Percentiles rank a stretch among this genome's conserved stretches.
Conservation (phyloP, 1,140 invertebrate genomes). For the Bradysia coprophila region DNA sequence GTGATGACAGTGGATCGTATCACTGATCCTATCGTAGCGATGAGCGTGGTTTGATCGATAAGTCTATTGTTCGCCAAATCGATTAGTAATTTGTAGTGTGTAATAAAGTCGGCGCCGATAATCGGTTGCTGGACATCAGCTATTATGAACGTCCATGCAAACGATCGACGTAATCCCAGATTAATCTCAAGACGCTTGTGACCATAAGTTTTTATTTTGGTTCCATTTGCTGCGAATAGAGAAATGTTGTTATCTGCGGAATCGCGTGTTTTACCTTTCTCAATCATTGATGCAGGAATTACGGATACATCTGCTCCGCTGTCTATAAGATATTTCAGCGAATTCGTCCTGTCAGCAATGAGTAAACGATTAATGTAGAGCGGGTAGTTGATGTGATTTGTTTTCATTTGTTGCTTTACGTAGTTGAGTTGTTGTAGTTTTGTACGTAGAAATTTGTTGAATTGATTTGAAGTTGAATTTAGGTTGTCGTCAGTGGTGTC, state of each 20-base stretch:
- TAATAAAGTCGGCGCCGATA: constrained; percentile 22
- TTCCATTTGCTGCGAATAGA: constrained; percentile 1
- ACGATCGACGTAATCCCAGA: constrained; percentile 13
- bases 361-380: not conserved
- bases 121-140: constrained; percentile 19
- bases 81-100: constrained; percentile 14
- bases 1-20: too few species aligned
- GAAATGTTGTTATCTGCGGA: too few species aligned
- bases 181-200: constrained; percentile 12
- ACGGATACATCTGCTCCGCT: not conserved
- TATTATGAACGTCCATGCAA: constrained; percentile 20
- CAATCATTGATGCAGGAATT: too few species aligned
- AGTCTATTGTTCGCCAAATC: constrained; percentile 13
- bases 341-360: not conserved
- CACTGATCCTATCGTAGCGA: constrained; percentile 3
- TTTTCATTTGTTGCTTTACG: too few species aligned
- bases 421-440: too few species aligned
- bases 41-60: constrained; percentile 11
- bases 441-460: too few species aligned
- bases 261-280: too few species aligned
- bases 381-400: too few species aligned
- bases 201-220: constrained; percentile 17
- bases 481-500: too few species aligned
- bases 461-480: too few species aligned
- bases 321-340: not conserved